A percentile compares a stretch with the other conserved stretches of the same genome.
Conservation (phyloP, 2,888 invertebrate genomes). For the Mesorhabditis spiculigera region DNA sequence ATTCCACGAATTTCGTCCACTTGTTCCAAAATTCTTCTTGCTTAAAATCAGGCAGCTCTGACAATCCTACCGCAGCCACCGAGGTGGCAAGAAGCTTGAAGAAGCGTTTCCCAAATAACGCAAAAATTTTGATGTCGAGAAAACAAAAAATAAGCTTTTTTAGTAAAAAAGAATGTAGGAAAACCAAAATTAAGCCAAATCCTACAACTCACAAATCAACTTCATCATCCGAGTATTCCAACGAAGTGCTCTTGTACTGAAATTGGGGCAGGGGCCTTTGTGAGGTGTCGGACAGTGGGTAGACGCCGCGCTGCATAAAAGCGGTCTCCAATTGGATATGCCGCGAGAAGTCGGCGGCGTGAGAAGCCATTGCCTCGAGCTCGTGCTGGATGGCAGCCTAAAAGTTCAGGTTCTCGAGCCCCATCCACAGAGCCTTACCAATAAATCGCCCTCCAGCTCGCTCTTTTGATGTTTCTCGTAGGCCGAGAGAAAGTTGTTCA, state of each 20-base stretch:
- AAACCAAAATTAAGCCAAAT: no score
- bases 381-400: constrained; percentile 30
- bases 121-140: no score
- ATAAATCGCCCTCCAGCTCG: neutral
- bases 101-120: no score
- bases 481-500: neutral
- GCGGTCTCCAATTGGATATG: constrained; percentile 22
- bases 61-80: no score
- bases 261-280: neutral
- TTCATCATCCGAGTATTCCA: neutral
- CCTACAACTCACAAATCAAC: neutral
- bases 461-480: neutral
- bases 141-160: no score
- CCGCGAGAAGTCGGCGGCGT: constrained; percentile 16
- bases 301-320: constrained; percentile 27
- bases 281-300: constrained; percentile 15
- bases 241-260: neutral
- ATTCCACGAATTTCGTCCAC: constrained; percentile 2
- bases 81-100: no score
- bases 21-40: constrained; percentile 8
- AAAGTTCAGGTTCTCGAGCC: neutral
- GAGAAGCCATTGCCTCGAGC: constrained; percentile 26
- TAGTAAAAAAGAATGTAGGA: no score
- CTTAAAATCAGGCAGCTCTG: neutral
- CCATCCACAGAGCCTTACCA: neutral